phyloP scores from a whole-genome alignment of 2,888 invertebrate species.

The Cheilosia vernalis region DNA sequence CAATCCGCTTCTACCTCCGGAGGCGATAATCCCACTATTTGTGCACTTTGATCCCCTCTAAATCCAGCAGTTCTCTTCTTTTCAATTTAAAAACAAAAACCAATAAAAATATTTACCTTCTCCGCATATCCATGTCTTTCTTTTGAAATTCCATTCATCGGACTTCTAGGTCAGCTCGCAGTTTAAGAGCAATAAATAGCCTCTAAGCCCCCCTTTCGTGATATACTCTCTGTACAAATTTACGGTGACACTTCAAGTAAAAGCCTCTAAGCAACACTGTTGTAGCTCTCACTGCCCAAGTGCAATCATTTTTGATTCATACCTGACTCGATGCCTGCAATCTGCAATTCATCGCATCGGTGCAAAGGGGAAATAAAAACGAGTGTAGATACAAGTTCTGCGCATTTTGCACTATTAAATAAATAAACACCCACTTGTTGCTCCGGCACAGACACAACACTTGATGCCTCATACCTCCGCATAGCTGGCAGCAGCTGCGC shows the following conservation, averaged over 20 bases:
- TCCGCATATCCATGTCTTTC: not conserved
- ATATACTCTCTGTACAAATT: constrained; percentile 29
- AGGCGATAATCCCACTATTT: no score
- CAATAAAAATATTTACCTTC: no score
- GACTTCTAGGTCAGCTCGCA: constrained; percentile 43
- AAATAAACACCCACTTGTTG: constrained; percentile 75
- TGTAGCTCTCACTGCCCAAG: constrained; percentile 28
- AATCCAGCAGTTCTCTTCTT: no score
- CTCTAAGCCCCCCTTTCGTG: constrained; percentile 41
- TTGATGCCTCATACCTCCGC: constrained; percentile 64
- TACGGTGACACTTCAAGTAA: constrained; percentile 48
- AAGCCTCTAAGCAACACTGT: constrained; percentile 39
- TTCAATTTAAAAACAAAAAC: no score
- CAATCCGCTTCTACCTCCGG: no score
- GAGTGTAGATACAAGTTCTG: constrained; percentile 62
- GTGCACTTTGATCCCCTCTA: no score
- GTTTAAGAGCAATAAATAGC: constrained; percentile 33
- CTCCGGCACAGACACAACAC: constrained; percentile 59
- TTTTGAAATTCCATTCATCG: not conserved
- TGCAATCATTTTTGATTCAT: constrained; percentile 66
- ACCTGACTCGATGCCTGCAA: constrained; percentile 55
- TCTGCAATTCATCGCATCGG: constrained; percentile 67
- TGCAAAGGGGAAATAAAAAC: constrained; percentile 10
- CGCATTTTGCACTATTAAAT: constrained; percentile 74
- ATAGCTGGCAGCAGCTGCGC: constrained; percentile 50